phyloP scores from a whole-genome alignment of 2,888 invertebrate species.

The Caenorhabditis plicata region DNA sequence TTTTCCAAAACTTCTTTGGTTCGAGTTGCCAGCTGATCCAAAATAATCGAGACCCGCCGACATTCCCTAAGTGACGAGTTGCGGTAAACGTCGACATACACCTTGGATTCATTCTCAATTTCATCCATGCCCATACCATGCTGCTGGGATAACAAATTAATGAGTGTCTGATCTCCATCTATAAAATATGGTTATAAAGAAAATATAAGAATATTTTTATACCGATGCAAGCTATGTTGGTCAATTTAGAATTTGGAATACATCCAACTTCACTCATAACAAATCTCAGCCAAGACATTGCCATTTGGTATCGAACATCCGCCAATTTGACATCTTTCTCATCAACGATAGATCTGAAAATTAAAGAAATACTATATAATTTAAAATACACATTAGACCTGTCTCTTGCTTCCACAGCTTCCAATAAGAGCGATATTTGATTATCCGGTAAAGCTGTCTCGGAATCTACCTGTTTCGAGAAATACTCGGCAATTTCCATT shows the following conservation, averaged over 20 bases:
- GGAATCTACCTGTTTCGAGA: slow-evolving; percentile 22
- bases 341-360: slow-evolving; percentile 15
- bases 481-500: slow-evolving; percentile 36
- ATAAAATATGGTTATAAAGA: not conserved
- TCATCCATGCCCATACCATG: slow-evolving; percentile 21
- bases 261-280: slow-evolving; percentile 29
- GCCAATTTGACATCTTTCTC: slow-evolving; percentile 7
- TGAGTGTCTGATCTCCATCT: slow-evolving; percentile 26
- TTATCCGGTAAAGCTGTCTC: slow-evolving; percentile 23
- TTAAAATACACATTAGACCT: not conserved
- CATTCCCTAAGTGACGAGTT: slow-evolving; percentile 32
- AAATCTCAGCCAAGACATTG: slow-evolving; percentile 39
- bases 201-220: not conserved
- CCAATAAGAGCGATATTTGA: slow-evolving; percentile 32
- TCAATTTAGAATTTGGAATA: slow-evolving; percentile 7
- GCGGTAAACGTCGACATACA: slow-evolving; percentile 29
- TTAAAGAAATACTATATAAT: not conserved
- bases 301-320: slow-evolving; percentile 29
- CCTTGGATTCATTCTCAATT: slow-evolving; percentile 5
- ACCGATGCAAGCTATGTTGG: slow-evolving; percentile 15
- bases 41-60: slow-evolving; percentile 28
- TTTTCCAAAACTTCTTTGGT: slow-evolving; percentile 37
- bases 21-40: slow-evolving; percentile 25
- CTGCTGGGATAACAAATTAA: slow-evolving; percentile 12
- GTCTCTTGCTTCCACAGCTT: slow-evolving; percentile 21